Conservation (phyloP, 2,888 invertebrate genomes). For the Ecliptopera silaceata region DNA sequence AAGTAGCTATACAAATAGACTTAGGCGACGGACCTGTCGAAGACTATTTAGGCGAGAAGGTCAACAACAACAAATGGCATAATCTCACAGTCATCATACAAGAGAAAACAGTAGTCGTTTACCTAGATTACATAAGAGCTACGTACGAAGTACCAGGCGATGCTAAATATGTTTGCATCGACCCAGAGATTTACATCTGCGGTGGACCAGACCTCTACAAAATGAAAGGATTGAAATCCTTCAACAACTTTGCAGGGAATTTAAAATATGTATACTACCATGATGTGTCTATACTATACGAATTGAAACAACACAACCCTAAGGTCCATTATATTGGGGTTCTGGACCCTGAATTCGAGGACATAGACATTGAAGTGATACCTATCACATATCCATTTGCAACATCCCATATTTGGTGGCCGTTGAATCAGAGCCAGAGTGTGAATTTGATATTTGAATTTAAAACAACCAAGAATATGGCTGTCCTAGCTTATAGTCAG, state of each 20-base stretch:
- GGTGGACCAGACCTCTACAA: constrained; percentile 93
- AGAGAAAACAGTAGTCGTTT: constrained; percentile 87
- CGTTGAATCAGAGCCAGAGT: constrained; percentile 87
- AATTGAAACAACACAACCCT: constrained; percentile 91
- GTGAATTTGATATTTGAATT: constrained; percentile 93
- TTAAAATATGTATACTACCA: constrained; percentile 96
- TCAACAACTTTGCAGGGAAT: constrained; percentile 94
- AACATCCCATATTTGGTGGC: constrained; percentile 95
- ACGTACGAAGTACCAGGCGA: constrained; percentile 88
- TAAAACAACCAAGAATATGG: constrained; percentile 91
- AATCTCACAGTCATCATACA: constrained; percentile 94
- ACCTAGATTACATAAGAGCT: constrained; percentile 88
- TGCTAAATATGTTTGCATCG: constrained; percentile 89
- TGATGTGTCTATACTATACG: constrained; percentile 95
- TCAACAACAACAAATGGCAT: constrained; percentile 93
- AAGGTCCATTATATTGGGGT: constrained; percentile 92
- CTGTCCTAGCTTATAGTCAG: constrained; percentile 93
- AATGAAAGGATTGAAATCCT: constrained; percentile 90
- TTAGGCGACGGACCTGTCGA: constrained; percentile 91
- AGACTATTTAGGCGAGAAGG: constrained; percentile 85
- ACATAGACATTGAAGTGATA: constrained; percentile 92
- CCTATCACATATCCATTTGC: constrained; percentile 96
- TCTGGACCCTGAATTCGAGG: constrained; percentile 91
- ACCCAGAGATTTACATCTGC: constrained; percentile 96
- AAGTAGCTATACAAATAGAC: constrained; percentile 93